Percentiles rank a stretch among this genome's conserved stretches.
Conservation (phyloP, 2,888 invertebrate species). For the Machimus rusticus region DNA sequence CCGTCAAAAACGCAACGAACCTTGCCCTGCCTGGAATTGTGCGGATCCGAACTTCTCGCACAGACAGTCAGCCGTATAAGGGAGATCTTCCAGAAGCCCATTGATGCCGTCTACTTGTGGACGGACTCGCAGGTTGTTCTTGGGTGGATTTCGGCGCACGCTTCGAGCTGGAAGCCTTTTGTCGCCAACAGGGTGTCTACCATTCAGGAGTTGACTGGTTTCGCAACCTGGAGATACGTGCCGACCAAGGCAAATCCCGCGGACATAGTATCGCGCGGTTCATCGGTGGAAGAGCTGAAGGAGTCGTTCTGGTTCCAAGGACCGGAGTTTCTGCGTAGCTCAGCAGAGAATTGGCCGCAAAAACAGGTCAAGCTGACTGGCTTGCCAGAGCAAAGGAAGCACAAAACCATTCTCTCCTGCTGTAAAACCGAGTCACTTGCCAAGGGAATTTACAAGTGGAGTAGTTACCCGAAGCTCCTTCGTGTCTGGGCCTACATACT, state of each 20-base stretch:
- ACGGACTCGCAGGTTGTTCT: not conserved
- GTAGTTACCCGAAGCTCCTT: too few relatives aligned
- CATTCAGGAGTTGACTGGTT: conserved; percentile 41
- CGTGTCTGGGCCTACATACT: not conserved
- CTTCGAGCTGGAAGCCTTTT: too few relatives aligned
- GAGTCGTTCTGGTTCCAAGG: not conserved
- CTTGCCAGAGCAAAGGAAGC: not conserved
- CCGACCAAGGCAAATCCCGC: conserved; percentile 46
- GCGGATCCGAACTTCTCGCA: too few relatives aligned
- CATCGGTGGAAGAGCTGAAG: conserved; percentile 29
- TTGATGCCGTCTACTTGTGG: too few relatives aligned
- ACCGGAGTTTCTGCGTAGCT: not conserved
- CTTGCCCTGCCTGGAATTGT: too few relatives aligned
- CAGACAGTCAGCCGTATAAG: too few relatives aligned
- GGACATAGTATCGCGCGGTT: conserved; percentile 48
- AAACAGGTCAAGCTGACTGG: not conserved
- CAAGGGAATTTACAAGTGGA: too few relatives aligned
- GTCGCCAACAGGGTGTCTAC: not conserved
- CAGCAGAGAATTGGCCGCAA: not conserved
- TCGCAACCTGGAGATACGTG: conserved; percentile 45
- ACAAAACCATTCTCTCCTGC: not conserved
- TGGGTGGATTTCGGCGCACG: not conserved
- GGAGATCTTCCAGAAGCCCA: too few relatives aligned
- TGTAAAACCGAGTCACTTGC: too few relatives aligned
- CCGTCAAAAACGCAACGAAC: too few relatives aligned